Evolutionary conservation across 2,113 vertebrate genomes (phyloP), one percentile per base, ranked within the genome.

Genomic region (Oncorhynchus tshawytscha): DNA sequence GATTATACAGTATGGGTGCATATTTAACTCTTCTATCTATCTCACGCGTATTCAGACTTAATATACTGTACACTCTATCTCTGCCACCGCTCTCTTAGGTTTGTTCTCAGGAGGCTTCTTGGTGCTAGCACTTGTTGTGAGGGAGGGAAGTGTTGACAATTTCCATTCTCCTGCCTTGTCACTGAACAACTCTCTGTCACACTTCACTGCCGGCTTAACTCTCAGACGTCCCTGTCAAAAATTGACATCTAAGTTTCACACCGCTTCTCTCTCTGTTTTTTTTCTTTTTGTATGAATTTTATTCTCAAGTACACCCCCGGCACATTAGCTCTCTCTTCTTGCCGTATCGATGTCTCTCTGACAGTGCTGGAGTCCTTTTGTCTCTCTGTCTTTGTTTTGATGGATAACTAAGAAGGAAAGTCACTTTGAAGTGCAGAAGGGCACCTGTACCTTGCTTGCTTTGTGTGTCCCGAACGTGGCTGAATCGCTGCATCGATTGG

Each of bases 191-290:
- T 81, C 74, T 86, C 84, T 91, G 90, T 93, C 90, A 91, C 90
- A 93, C 89, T 89, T 93, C 89, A 93, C 84, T 85, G 88, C 86
- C 90, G 87, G 84, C 87, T 88, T 90, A 90, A 91, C 92, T 91
- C 90, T 91, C 87, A 86, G 82, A 91, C 89, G 85, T 83, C 78
- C 79, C 91, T 92, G 91, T 93, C 91, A 90, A 89, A 84, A 91
- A 88, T 90, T 92, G 89, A 91, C 91, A 91, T 92, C 91, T 92
- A 85, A 93, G 92, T 93, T 94, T 88, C 89, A 88, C 89, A 89
- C 90, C 87, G 91, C 84, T 85, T 80, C 84, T 57, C 84, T 87
- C 84, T 89, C 88, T 84, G 39, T 9, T 90, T 87, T 81, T 85
- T 12, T 81, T 89, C 85, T 78, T 85, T 84, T 83, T 86, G 5